Evolutionary conservation across 2,888 invertebrate species (phyloP).

Genomic region (Nemapogon koenigi): DNA sequence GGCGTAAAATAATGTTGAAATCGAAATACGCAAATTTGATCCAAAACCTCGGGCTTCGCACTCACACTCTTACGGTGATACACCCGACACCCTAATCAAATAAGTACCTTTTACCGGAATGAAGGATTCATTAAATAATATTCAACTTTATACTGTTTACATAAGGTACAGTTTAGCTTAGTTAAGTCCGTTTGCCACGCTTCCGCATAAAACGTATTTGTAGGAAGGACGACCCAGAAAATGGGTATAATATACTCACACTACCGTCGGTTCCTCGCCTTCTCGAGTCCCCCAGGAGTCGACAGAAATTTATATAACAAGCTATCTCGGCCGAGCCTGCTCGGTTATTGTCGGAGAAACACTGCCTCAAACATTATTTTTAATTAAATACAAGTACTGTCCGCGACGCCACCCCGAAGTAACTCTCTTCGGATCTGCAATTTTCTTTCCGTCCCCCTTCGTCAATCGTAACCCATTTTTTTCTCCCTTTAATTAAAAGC

Average conservation of each 20-base stretch:
- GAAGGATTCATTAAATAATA: conserved; percentile 21
- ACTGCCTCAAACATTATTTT: conserved; percentile 57
- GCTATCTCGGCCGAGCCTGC: conserved; percentile 52
- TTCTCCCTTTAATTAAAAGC: conserved; percentile 16
- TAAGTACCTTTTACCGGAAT: conserved; percentile 62
- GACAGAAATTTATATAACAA: conserved; percentile 64
- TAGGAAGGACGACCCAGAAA: conserved; percentile 66
- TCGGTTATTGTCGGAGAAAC: conserved; percentile 54
- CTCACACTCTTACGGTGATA: conserved; percentile 61
- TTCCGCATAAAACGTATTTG: conserved; percentile 66
- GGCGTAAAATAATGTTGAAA: conserved; percentile 32
- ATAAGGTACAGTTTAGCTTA: conserved; percentile 24
- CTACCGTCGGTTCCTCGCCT: conserved; percentile 51
- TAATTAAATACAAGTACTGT: conserved; percentile 55
- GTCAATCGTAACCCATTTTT: conserved; percentile 23
- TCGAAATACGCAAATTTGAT: conserved; percentile 61
- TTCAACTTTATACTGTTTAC: conserved; percentile 20
- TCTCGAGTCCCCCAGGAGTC: conserved; percentile 54
- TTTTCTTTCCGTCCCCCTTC: conserved; percentile 17
- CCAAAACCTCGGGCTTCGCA: conserved; percentile 54
- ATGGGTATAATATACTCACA: conserved; percentile 65
- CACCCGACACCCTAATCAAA: conserved; percentile 65
- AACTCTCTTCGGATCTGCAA: neutral
- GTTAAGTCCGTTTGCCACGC: conserved; percentile 38
- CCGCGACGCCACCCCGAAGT: conserved; percentile 25